Evolutionary conservation across 2,797 vertebrate species (phyloP).

Genomic region (Echiichthys vipera): DNA sequence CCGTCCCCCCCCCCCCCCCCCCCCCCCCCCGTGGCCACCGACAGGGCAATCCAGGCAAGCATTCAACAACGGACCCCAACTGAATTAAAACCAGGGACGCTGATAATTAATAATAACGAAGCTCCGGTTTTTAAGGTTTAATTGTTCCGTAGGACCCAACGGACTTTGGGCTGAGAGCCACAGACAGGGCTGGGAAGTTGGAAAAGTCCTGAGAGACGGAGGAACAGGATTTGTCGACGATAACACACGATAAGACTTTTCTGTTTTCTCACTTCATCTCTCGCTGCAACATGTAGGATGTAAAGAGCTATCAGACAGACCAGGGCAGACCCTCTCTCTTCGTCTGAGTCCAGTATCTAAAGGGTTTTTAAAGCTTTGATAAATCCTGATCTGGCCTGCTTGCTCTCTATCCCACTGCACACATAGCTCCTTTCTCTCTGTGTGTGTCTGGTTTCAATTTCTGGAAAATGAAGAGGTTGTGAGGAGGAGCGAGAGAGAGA

Average conservation of each 20-base stretch:
- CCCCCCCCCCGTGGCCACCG: too few relatives aligned
- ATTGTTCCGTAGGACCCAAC: not conserved
- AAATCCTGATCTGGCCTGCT: conserved; percentile 51
- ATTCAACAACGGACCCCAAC: too few relatives aligned
- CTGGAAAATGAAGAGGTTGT: conserved; percentile 79
- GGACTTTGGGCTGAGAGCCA: not conserved
- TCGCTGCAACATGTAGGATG: not conserved
- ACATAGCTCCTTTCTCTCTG: conserved; percentile 52
- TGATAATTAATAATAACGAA: too few relatives aligned
- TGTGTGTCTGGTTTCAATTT: conserved; percentile 84
- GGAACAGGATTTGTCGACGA: not conserved
- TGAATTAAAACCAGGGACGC: too few relatives aligned
- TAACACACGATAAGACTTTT: not conserved
- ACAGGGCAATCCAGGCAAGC: too few relatives aligned
- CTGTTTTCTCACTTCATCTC: not conserved
- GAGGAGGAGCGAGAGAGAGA: conserved; percentile 58
- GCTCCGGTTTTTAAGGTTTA: too few relatives aligned
- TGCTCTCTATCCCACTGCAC: conserved; percentile 47
- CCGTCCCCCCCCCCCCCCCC: too few relatives aligned
- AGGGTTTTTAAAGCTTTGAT: conserved; percentile 63
- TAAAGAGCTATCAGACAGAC: not conserved
- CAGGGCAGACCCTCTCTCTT: not conserved
- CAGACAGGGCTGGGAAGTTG: too few relatives aligned
- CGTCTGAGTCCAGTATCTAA: conserved; percentile 8
- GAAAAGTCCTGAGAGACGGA: not conserved